Evolutionary conservation across 2,113 vertebrate genomes (phyloP).

Genomic region (Rhinolophus sinicus): DNA sequence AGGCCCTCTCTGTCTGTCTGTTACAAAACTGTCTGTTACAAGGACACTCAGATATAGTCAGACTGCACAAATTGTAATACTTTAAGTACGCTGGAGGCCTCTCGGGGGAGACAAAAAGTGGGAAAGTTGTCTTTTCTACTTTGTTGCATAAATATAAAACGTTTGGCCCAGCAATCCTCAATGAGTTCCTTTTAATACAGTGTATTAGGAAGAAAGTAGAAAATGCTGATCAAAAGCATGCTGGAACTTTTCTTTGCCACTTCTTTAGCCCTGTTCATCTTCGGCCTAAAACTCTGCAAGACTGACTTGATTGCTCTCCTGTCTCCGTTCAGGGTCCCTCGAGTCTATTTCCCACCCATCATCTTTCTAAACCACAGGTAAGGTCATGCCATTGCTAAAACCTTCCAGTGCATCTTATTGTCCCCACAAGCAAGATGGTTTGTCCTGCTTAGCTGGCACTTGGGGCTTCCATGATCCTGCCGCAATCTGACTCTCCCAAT

Average conservation of each 20-base stretch:
- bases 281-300: not conserved
- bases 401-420: not conserved
- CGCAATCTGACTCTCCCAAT: not conserved
- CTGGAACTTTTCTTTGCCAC: not conserved
- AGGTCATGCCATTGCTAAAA: not conserved
- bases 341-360: fast-evolving
- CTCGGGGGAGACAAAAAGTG: not conserved
- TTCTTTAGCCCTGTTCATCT: not conserved
- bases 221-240: conserved; percentile 8
- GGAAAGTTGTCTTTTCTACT: not conserved
- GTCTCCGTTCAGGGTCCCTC: not conserved
- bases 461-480: not conserved
- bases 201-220: not conserved
- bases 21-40: not conserved
- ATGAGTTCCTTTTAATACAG: not conserved
- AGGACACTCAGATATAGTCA: not conserved
- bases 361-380: not conserved
- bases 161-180: not conserved
- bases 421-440: not conserved
- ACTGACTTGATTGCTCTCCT: not conserved
- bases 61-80: not conserved
- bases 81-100: not conserved
- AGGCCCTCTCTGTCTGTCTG: not conserved
- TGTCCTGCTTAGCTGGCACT: not conserved
- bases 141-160: conserved; percentile 37